Evolutionary conservation across 1,140 invertebrate species (phyloP).

Genomic region (Microplitis mediator): DNA sequence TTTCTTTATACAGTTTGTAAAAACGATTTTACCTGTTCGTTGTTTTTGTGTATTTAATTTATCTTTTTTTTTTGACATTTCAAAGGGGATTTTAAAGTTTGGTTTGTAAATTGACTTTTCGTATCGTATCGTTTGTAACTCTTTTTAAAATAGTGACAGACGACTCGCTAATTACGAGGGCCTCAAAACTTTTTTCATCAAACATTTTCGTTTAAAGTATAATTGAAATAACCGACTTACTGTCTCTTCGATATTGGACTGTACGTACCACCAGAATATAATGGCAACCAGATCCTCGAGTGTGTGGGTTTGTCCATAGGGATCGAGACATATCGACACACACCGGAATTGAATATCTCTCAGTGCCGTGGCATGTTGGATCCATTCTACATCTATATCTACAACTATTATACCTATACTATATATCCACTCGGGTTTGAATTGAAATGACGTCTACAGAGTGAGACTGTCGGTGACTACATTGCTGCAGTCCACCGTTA

Average conservation of each 20-base stretch:
- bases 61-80: too few species aligned
- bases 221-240: too few species aligned
- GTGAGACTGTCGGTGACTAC: not conserved
- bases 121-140: too few species aligned
- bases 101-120: too few species aligned
- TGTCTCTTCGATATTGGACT: too few species aligned
- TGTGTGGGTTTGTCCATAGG: conserved; percentile 4
- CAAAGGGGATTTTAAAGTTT: too few species aligned
- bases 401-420: not conserved
- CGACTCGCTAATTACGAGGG: not conserved
- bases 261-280: too few species aligned
- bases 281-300: too few species aligned
- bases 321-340: conserved; percentile 19
- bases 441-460: conserved; percentile 18
- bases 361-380: not conserved
- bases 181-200: not conserved
- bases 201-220: too few species aligned
- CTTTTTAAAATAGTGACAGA: not conserved
- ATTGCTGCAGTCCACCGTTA: not conserved
- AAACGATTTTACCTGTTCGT: too few species aligned
- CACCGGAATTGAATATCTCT: conserved; percentile 11
- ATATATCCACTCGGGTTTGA: conserved; percentile 1
- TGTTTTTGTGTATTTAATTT: too few species aligned
- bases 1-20: too few species aligned
- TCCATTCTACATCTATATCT: not conserved